Evolutionary conservation across 2,888 invertebrate genomes (phyloP).

Genomic region (Oconnorella tubifera): DNA sequence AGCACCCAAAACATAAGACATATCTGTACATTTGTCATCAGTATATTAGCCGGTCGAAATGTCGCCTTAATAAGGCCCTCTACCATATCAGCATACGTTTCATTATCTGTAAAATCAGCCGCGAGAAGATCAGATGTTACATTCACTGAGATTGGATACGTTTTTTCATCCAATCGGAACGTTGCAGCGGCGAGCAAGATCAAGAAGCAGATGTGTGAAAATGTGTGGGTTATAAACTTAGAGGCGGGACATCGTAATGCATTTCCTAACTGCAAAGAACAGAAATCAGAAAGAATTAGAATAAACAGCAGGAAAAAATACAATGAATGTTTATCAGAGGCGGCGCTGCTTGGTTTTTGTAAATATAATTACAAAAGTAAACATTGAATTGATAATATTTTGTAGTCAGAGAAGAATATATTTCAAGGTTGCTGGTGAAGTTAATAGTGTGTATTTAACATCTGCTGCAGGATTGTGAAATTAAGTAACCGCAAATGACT

Average conservation of each 20-base stretch:
- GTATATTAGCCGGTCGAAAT: slow-evolving; percentile 50
- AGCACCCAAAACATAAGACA: slow-evolving; percentile 56
- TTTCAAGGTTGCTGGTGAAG: no score
- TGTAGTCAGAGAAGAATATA: no score
- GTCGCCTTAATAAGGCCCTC: slow-evolving; percentile 28
- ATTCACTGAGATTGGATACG: slow-evolving; percentile 33
- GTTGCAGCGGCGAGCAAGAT: slow-evolving; percentile 67
- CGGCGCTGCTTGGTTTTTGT: no score
- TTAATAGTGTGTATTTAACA: no score
- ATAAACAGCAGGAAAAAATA: no score
- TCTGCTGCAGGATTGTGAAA: no score
- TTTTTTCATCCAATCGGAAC: slow-evolving; percentile 48
- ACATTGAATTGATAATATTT: no score
- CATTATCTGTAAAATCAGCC: background rate
- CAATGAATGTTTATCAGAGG: no score
- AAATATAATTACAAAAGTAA: no score
- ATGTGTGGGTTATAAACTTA: slow-evolving; percentile 68
- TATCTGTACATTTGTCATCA: slow-evolving; percentile 55
- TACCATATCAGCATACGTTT: slow-evolving; percentile 26
- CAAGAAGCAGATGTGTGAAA: slow-evolving; percentile 68
- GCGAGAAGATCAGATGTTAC: slow-evolving; percentile 32
- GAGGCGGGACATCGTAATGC: slow-evolving; percentile 65
- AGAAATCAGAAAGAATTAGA: no score
- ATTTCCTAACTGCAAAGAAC: slow-evolving; percentile 50
- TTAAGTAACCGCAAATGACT: no score